Percentiles rank a stretch among this genome's conserved stretches.
Evolutionary conservation across 2,797 vertebrate genomes (phyloP).

Genomic region (Gambelia wislizenii): DNA sequence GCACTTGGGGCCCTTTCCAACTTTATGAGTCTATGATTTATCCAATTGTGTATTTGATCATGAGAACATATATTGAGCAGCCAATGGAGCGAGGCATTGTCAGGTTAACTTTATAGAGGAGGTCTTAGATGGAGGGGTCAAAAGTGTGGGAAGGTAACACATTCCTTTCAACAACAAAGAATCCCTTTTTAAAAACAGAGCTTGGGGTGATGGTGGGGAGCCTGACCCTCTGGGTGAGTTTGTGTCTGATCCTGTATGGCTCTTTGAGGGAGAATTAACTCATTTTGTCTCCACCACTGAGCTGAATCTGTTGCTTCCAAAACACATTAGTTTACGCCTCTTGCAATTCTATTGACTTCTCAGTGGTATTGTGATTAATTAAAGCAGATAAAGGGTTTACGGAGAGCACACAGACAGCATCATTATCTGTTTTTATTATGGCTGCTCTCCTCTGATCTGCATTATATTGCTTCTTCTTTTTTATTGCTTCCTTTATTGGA

Average conservation of each 20-base stretch:
- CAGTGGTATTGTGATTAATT: constrained; percentile 14
- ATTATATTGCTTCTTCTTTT: too few species aligned
- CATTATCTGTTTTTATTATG: constrained; percentile 25
- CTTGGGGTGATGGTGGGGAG: too few species aligned
- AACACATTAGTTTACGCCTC: background rate
- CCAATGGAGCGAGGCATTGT: background rate
- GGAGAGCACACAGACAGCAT: background rate
- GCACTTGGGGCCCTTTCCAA: too few species aligned
- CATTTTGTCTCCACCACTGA: background rate
- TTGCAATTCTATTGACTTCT: constrained; percentile 1
- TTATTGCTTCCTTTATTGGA: constrained; percentile 15
- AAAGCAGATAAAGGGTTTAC: background rate
- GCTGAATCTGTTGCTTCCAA: background rate
- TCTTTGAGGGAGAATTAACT: background rate
- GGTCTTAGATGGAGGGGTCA: too few species aligned
- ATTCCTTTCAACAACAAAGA: too few species aligned
- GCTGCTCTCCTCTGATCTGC: background rate
- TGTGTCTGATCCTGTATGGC: background rate
- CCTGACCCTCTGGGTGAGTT: too few species aligned
- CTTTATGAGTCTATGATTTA: too few species aligned
- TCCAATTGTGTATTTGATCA: too few species aligned
- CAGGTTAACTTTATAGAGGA: background rate
- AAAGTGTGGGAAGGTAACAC: too few species aligned
- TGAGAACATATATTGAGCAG: too few species aligned
- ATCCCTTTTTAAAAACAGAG: too few species aligned